Conservation (phyloP, 2,797 vertebrate genomes). For the Sebastes cheni region DNA sequence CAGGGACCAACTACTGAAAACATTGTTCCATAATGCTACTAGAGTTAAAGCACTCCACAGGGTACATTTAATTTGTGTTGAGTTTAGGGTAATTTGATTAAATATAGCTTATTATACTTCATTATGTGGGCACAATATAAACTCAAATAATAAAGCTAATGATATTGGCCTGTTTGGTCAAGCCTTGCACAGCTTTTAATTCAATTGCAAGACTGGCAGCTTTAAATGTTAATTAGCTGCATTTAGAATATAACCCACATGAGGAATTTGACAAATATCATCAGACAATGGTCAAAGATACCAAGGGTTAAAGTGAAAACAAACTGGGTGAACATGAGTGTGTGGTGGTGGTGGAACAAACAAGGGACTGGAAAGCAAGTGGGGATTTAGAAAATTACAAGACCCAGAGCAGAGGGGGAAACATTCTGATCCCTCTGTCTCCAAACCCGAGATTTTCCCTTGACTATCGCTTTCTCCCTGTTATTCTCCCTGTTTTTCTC, state of each 20-base stretch:
- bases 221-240: background rate
- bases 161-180: background rate
- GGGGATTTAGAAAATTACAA: background rate
- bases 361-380: background rate
- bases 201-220: background rate
- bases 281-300: background rate
- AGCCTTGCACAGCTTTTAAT: background rate
- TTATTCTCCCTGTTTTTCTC: background rate
- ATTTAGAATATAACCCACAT: background rate
- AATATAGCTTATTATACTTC: background rate
- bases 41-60: background rate
- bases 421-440: conserved; percentile 10
- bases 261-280: background rate
- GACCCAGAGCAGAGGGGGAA: conserved; percentile 21
- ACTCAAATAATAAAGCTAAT: background rate
- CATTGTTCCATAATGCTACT: background rate
- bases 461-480: conserved; percentile 4
- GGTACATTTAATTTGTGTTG: background rate
- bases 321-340: background rate
- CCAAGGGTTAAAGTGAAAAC: background rate
- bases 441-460: conserved; percentile 16
- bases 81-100: background rate
- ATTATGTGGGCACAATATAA: background rate
- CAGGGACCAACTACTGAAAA: background rate
- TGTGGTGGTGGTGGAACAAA: background rate